These are phyloP conservation scores for Diadophis punctatus DNA, from an alignment of 2,113 vertebrate species.

Conservation along the genomic window DNA sequence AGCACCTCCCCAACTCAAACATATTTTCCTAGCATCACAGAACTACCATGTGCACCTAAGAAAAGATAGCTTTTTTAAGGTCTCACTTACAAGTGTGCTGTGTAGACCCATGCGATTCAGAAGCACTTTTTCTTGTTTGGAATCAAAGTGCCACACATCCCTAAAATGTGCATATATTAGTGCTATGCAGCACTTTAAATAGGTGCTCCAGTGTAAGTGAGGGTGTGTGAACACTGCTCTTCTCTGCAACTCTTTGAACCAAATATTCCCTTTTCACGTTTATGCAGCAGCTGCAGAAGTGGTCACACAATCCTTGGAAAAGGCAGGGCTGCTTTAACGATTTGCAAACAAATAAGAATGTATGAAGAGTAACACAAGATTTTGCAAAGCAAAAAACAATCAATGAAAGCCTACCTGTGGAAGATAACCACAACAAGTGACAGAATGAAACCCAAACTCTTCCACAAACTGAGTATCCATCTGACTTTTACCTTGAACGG, in stretches of 20 bases:
- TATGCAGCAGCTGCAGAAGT: background rate
- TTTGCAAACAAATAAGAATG: background rate
- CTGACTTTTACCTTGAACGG: constrained; percentile 66
- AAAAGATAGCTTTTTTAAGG: background rate
- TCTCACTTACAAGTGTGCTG: background rate
- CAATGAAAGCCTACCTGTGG: constrained; percentile 80
- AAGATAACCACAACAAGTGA: constrained; percentile 93
- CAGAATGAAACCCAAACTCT: constrained; percentile 83
- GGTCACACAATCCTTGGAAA: background rate
- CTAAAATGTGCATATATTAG: background rate
- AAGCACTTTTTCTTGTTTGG: background rate
- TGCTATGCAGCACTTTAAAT: background rate
- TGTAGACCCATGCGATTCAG: background rate
- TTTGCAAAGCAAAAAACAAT: background rate
- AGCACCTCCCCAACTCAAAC: background rate
- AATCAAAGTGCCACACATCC: background rate
- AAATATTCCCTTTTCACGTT: background rate
- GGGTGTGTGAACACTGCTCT: background rate
- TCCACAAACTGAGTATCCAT: constrained; percentile 68
- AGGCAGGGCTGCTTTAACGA: background rate
- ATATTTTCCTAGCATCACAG: background rate
- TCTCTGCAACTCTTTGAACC: background rate
- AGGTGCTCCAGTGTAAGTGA: background rate
- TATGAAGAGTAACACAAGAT: background rate
- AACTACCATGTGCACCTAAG: background rate